Base-by-base conservation (phyloP, 2,888 invertebrate species). In the Pterostichus madidus region DNA sequence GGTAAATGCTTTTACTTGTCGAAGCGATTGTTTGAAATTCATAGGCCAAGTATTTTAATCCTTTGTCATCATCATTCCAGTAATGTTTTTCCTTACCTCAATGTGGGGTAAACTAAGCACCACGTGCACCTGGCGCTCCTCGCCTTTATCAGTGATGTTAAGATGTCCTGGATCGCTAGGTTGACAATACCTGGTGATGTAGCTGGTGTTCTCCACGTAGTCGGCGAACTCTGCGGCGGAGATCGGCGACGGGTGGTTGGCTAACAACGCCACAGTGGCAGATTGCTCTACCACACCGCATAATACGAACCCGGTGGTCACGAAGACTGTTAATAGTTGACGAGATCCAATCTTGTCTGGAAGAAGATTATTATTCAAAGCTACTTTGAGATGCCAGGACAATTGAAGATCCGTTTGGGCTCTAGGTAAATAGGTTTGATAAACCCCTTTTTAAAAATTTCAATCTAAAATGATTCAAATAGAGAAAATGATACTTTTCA, bases 221-320 rank as follows among this genome's bases (percentile, higher is more conserved):
- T 90, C 90, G 3, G 91, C 90, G 85, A 91, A 90, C 86, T 91
- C 90, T 49, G 87, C 90, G 4, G 89, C 90, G 5, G 91, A 89
- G 85, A 90, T 89, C 77, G 87, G 86, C 0, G 89, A 88, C 1
- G 90, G 89, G 83, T 88, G 89, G 79, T 92, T 92, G 1, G 92
- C 92, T 49, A 92, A 88, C 68, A 92, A 87, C 15, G 92, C 92
- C 0, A 92, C 92, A 2, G 92, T 92, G 10, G 92, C 91, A 83
- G 92, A 92, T 84, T 92, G 92, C 86, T 92, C 92, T 5, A 92
- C 91, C 11, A 92, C 89, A 0, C 92, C 92, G 83, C 91, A 91
- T n/a, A 92, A 87, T 13, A 91, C 91, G 84, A 92, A 92, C 10
- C 92, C 92, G 31, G 91, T 91, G 52, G 91, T 90, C 1, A 92